These are phyloP conservation scores for Mustela nigripes DNA, from an alignment of 2,113 vertebrate species.

Conservation along the genomic window DNA sequence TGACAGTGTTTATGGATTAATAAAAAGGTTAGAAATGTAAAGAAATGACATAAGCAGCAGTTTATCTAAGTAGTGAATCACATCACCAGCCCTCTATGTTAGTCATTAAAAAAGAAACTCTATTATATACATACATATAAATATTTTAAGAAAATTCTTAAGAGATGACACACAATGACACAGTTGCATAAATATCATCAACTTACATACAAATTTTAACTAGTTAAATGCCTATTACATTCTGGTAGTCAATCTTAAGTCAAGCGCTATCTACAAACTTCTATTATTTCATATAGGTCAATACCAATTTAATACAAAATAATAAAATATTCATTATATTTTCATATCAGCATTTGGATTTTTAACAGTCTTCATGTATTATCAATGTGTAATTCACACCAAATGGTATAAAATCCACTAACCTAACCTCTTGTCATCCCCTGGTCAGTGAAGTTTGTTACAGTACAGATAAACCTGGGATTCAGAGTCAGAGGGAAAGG, in stretches of 20 bases:
- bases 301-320: conserved; percentile 31
- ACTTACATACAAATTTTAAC: neutral
- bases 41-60: conserved; percentile 86
- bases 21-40: conserved; percentile 80
- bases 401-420: conserved; percentile 31
- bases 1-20: conserved; percentile 82
- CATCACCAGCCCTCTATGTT: conserved; percentile 63
- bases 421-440: neutral
- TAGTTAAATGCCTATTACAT: neutral
- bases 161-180: conserved; percentile 44
- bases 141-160: conserved; percentile 44
- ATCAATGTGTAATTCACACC: conserved; percentile 42
- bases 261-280: neutral
- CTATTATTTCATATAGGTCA: conserved; percentile 24
- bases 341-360: neutral
- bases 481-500: neutral
- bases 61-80: conserved; percentile 81
- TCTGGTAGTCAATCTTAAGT: neutral
- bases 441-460: neutral
- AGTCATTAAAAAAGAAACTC: conserved; percentile 67
- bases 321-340: neutral
- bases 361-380: neutral
- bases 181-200: neutral
- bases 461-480: neutral
- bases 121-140: conserved; percentile 56